Conservation (phyloP, 2,888 invertebrate genomes). For the Tenthredo scrophulariae region DNA sequence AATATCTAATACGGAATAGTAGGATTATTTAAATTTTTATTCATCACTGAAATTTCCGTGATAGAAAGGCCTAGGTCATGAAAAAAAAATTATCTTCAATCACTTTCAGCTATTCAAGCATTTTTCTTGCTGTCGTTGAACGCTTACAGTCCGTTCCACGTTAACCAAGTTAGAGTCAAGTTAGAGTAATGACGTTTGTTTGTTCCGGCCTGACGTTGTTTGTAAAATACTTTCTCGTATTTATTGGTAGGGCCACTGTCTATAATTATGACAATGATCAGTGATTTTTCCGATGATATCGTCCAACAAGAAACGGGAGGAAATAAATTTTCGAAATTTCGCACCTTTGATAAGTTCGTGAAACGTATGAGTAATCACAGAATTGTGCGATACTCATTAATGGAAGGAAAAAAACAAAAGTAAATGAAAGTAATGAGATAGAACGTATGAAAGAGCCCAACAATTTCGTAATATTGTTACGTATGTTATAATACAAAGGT, state of each 20-base stretch:
- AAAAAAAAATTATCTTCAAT: neutral
- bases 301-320: neutral
- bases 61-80: conserved; percentile 33
- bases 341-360: neutral
- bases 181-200: conserved; percentile 2
- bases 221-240: conserved; percentile 35
- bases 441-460: neutral
- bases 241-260: neutral
- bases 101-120: conserved; percentile 2
- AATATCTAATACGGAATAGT: neutral
- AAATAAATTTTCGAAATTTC: conserved; percentile 5
- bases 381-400: neutral
- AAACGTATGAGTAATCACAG: neutral
- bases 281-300: neutral
- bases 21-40: neutral
- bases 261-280: conserved; percentile 1
- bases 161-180: conserved; percentile 7
- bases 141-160: neutral
- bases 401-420: neutral
- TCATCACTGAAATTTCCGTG: neutral
- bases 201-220: conserved; percentile 36
- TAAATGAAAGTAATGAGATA: conserved; percentile 22
- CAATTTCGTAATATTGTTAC: conserved; percentile 22
- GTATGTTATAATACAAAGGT: conserved; percentile 31
- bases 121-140: neutral